Evolutionary conservation across 1,140 invertebrate species (phyloP).

Genomic region (Orchesella cincta): DNA sequence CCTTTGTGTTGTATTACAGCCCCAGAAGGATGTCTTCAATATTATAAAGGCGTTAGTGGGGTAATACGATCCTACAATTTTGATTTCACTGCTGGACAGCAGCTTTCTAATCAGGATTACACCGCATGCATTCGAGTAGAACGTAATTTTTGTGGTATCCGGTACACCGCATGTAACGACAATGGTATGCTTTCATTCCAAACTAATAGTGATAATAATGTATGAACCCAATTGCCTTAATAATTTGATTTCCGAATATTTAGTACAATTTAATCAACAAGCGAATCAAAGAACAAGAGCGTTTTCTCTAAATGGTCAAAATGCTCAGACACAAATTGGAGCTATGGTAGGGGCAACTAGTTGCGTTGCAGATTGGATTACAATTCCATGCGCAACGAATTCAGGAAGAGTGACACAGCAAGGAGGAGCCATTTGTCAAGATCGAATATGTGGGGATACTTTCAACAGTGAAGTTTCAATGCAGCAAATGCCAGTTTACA

Average conservation of each 20-base stretch:
- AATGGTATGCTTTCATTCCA: conserved; percentile 57
- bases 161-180: conserved; percentile 74
- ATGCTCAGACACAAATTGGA: conserved; percentile 60
- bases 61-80: conserved; percentile 81
- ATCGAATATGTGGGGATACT: conserved; percentile 71
- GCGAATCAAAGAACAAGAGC: conserved; percentile 53
- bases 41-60: conserved; percentile 76
- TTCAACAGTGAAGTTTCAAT: conserved; percentile 66
- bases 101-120: conserved; percentile 85
- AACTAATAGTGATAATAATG: no score
- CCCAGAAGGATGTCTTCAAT: conserved; percentile 82
- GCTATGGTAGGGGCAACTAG: conserved; percentile 62
- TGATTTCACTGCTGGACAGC: conserved; percentile 70
- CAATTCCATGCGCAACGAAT: conserved; percentile 73
- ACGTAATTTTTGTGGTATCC: conserved; percentile 83
- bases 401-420: conserved; percentile 61
- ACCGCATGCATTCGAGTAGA: conserved; percentile 81
- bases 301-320: conserved; percentile 74
- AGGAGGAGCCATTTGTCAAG: conserved; percentile 62
- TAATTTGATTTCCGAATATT: no score
- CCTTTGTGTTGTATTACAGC: conserved; percentile 58
- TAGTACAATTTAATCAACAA: conserved; percentile 26
- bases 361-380: conserved; percentile 74
- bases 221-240: no score
- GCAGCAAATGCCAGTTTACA: conserved; percentile 64